Percentiles rank a stretch among this genome's conserved stretches.
phyloP scores from a whole-genome alignment of 2,113 vertebrate genomes.

The Prolemur simus region DNA sequence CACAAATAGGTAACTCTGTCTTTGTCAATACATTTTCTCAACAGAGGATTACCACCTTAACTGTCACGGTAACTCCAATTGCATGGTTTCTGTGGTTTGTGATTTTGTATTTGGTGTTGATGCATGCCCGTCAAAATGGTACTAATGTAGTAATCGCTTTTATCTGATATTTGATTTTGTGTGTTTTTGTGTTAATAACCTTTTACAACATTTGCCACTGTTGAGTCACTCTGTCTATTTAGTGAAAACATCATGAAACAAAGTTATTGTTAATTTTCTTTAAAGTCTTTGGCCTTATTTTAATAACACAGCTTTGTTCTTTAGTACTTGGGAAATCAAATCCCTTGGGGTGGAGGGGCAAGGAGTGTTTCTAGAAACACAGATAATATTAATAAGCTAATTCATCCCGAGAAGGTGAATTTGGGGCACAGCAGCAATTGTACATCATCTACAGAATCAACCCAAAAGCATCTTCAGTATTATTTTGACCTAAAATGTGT shows the following conservation, averaged over 20 bases:
- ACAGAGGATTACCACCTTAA: slow-evolving; percentile 99
- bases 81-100: slow-evolving; percentile 81
- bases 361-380: not conserved
- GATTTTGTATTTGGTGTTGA: slow-evolving; percentile 47
- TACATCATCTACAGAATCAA: not conserved
- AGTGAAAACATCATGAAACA: not conserved
- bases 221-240: not conserved
- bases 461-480: not conserved
- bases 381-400: not conserved
- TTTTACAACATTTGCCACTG: not conserved
- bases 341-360: not conserved
- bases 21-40: slow-evolving; percentile 86
- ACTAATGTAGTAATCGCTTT: slow-evolving; percentile 52
- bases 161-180: not conserved
- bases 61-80: slow-evolving; percentile 95
- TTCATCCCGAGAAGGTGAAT: not conserved
- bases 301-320: not conserved
- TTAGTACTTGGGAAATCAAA: not conserved
- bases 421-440: not conserved
- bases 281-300: not conserved
- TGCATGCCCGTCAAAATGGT: slow-evolving; percentile 68
- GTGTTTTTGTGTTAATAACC: slow-evolving; percentile 27
- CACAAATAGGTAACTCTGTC: slow-evolving; percentile 82
- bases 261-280: not conserved
- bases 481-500: not conserved